Base-by-base conservation (phyloP, 2,797 vertebrate genomes). In the Numenius phaeopus region DNA sequence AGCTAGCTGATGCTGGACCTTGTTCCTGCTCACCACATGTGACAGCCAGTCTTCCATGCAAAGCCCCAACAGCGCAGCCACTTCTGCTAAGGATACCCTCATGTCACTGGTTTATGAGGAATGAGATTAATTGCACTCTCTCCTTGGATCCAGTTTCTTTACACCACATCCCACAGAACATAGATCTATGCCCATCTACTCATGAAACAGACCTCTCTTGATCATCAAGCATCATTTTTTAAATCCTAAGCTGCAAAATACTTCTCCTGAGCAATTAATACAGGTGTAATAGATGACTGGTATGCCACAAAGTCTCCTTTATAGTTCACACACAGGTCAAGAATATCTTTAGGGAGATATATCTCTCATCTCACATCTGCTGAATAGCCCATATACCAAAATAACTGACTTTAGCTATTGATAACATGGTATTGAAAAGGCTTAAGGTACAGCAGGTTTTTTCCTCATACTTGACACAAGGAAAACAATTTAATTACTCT, bases 401-500 rank as follows among this genome's bases (percentile, higher is more conserved):
- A 78, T 47, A 95, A 80, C 29, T 64, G 19, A 81, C 62, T 91
- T 84, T 4, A 87, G 40, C 66, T 80, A 40, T 49, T 54, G 62
- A 58, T 46, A 83, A 69, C 11, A 5, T 8, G 32, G 20, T 73
- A 73, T 71, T 79, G 67, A 90, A 94, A 79, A 70, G 29, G 52
- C 24, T 85, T 73, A 22, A 84, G 80, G 5, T 32, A 50, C 14
- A 67, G 55, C 77, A 76, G 10, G 1, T 11, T 64, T 75, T 83
- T 50, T 76, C 27, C 12, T 90, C 17, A 4, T 37, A 64, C 42
- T 47, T 64, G 29, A 65, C 49, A 52, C 7, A 77, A 83, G 50
- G 88, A 83, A 86, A 92, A 67, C 50, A 86, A 81, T 85, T 83
- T 61, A 54, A 93, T 86, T 75, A 70, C 46, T 67, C 58, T 66